Base-by-base conservation (phyloP, 2,888 invertebrate genomes). In the Xestia c-nigrum region DNA sequence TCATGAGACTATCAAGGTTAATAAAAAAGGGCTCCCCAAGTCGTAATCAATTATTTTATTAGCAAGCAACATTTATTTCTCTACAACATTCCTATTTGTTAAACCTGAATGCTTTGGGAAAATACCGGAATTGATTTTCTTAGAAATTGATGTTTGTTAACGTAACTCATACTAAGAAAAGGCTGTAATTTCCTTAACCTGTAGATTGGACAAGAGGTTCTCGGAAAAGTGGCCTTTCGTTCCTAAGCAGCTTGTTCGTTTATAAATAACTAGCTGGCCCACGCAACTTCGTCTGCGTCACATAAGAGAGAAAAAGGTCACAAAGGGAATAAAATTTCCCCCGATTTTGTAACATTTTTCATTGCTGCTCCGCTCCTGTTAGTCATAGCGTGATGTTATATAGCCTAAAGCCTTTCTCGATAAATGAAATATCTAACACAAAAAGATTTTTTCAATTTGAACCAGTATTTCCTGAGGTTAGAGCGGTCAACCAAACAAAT, bases 41-140 rank as follows among this genome's bases (percentile, higher is more conserved):
- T 6, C 24, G 1, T 3, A 57, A 24, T 3, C 57, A 24, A 31
- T 57, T n/a, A 31, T 57, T n/a, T n/a, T n/a, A 55, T n/a, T 12
- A n/a, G 12, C 24, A 3, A 57, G 24, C 57, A 38, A 38, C 38
- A 63, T 52, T n/a, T 12, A n/a, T 61, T 40, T 24, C 12, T 50
- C 19, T 16, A 52, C n/a, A 46, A 75, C 5, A 43, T 40, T 59
- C 40, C 3, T 50, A 21, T 52, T 50, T 3, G 16, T 50, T n/a
- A 16, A 7, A 21, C 38, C 7, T 52, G 3, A 55, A 46, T 21
- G 24, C 46, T 76, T 76, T 64, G 21, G 52, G 14, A 38, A 64
- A 7, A 64, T 55, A 10, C 3, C 5, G 9, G 21, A 46, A 64
- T 64, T 9, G 3, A 75, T 52, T 75, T 75, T 75, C 43, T 38